phyloP scores from a whole-genome alignment of 2,113 vertebrate genomes.

The Cnemophilus loriae region DNA sequence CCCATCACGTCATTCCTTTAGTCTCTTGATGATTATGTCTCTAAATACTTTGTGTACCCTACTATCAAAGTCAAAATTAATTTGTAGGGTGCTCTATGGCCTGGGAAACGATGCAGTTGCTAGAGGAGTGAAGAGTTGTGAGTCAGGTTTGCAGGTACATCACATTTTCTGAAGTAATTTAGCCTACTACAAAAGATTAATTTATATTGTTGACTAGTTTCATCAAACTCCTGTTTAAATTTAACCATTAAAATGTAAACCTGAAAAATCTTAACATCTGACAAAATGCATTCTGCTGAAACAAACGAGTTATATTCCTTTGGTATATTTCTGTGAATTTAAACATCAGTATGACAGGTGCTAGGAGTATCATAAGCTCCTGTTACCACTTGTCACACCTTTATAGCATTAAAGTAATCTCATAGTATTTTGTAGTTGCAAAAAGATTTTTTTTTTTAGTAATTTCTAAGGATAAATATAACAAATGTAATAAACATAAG shows the following conservation, averaged over 20 bases:
- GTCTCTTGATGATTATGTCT: neutral
- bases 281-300: neutral
- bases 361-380: fast-evolving
- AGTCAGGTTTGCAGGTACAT: neutral
- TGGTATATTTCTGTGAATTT: neutral
- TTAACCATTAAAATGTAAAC: neutral
- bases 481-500: neutral
- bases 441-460: neutral
- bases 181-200: neutral
- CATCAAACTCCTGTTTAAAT: neutral
- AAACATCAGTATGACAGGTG: neutral
- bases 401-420: neutral
- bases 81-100: neutral
- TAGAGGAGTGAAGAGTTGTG: neutral
- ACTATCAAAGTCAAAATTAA: neutral
- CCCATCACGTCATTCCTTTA: neutral
- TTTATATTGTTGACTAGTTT: neutral
- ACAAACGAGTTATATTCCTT: neutral
- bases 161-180: neutral
- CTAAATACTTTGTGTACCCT: neutral
- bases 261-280: neutral
- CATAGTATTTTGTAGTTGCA: neutral
- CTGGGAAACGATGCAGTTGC: neutral
- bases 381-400: neutral
- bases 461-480: neutral